A percentile compares a stretch with the other conserved stretches of the same genome.
phyloP scores from a whole-genome alignment of 2,888 invertebrate genomes.

The Ophonus ardosiacus region DNA sequence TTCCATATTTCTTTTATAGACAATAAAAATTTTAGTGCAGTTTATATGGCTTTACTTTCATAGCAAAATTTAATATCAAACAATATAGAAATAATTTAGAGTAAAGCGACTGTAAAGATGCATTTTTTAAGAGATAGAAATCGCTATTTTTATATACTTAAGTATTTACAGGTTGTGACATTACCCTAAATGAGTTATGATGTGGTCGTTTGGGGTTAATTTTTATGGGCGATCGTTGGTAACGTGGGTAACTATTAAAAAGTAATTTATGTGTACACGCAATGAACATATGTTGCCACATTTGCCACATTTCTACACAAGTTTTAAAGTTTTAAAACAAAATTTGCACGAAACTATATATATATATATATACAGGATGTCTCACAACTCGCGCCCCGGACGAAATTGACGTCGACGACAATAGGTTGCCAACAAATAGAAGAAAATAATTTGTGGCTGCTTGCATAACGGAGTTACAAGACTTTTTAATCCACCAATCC shows the following conservation, averaged over 20 bases:
- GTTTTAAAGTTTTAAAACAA: too few species aligned
- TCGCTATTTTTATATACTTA: too few species aligned
- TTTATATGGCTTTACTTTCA: not conserved
- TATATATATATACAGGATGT: too few species aligned
- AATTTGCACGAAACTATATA: too few species aligned
- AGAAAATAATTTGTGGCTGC: too few species aligned
- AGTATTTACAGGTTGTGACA: too few species aligned
- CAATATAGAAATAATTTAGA: not conserved
- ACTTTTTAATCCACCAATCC: too few species aligned
- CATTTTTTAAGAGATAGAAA: not conserved
- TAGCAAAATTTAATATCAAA: slow-evolving; percentile 4
- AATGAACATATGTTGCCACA: not conserved
- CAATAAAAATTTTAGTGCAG: not conserved
- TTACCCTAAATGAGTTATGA: too few species aligned
- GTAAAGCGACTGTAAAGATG: not conserved
- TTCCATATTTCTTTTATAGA: slow-evolving; percentile 18
- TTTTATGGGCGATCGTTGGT: not conserved
- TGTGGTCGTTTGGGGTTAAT: not conserved
- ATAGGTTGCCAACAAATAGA: too few species aligned
- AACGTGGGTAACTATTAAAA: not conserved
- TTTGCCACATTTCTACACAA: not conserved
- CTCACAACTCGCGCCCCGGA: too few species aligned
- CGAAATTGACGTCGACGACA: too few species aligned
- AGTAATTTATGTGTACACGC: not conserved
- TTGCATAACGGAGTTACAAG: too few species aligned